Evolutionary conservation across 1,140 invertebrate species (phyloP), one percentile per base, ranked within the genome.

Genomic region (Littorina saxatilis): DNA sequence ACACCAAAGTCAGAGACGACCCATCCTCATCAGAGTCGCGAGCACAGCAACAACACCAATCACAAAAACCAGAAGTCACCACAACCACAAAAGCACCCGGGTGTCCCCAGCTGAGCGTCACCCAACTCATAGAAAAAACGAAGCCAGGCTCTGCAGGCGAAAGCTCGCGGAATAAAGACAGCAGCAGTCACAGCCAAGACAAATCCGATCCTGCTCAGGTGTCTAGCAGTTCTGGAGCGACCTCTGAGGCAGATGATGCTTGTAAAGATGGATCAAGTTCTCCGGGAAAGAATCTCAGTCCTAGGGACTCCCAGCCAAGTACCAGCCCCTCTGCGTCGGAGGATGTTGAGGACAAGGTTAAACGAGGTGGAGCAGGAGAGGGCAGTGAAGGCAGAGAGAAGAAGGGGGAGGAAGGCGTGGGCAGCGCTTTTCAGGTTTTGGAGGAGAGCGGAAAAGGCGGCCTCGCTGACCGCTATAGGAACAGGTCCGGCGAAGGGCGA

Each of bases 71-170:
- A 3, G 27, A 66, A 17, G 17, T 47, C n/a, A 35, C 61, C 7
- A 32, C 68, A 15, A 15, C 63, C 17, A 27, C 27, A 32, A 63
- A 27, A 17, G n/a, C n/a, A n/a, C 29, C 61, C 39, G 63, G 39
- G 27, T 52, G 37, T 20, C 47, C 47, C n/a, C 52, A 55, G 52
- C 52, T 58, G 47, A 76, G 55, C 52, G 47, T 76, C 11, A 76
- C 15, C 20, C 27, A 76, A 9, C 39, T 66, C 61, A 37, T 50
- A 17, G 61, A 70, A 11, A 23, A 61, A 32, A 32, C 17, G 47
- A 32, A 39, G 20, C 40, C 9, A 55, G 35, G 15, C 23, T 37
- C 20, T 23, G 13, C 15, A 23, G 43, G 17, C 5, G 17, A 47
- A 47, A 5, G 7, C 43, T 47, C 17, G 7, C 7, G 7, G 7